phyloP scores from a whole-genome alignment of 1,140 invertebrate genomes.

The Pseudomyrmex cubaensis region DNA sequence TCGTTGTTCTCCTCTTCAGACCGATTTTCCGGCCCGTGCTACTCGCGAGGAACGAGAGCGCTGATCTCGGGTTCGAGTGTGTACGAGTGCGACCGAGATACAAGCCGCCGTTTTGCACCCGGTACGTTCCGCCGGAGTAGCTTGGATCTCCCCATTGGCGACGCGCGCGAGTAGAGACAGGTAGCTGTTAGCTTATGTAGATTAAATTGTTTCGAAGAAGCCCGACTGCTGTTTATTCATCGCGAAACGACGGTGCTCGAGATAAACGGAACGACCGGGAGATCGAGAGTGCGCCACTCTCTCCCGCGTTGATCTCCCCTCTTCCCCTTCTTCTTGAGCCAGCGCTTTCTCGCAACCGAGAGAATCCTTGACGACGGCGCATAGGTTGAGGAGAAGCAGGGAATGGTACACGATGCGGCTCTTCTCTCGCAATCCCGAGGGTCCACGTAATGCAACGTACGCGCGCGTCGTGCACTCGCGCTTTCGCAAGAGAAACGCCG shows the following conservation, averaged over 20 bases:
- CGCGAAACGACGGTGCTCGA: slow-evolving; percentile 68
- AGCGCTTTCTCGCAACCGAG: slow-evolving; percentile 23
- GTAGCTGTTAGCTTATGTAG: slow-evolving; percentile 76
- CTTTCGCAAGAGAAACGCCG: slow-evolving; percentile 5
- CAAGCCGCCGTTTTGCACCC: slow-evolving; percentile 7
- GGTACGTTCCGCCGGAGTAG: slow-evolving; percentile 34
- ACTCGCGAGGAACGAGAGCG: slow-evolving; percentile 14
- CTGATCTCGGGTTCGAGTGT: slow-evolving; percentile 15
- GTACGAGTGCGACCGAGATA: slow-evolving; percentile 2
- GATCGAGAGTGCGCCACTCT: slow-evolving; percentile 21
- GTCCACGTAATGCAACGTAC: slow-evolving; percentile 44
- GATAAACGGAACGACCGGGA: slow-evolving; percentile 70
- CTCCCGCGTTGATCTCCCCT: neutral
- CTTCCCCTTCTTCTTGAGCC: neutral
- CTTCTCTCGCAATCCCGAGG: slow-evolving; percentile 32
- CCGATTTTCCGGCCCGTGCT: slow-evolving; percentile 15
- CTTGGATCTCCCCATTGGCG: slow-evolving; percentile 61
- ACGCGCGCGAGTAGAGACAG: slow-evolving; percentile 50
- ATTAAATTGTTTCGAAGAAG: slow-evolving; percentile 77
- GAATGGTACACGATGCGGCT: slow-evolving; percentile 6
- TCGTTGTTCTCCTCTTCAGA: neutral
- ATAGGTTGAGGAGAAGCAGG: neutral
- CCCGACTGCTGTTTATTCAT: slow-evolving; percentile 74
- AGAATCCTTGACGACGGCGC: slow-evolving; percentile 35
- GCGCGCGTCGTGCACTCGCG: slow-evolving; percentile 2